Conservation (phyloP, 2,797 vertebrate genomes). For the Cottoperca gobio region DNA sequence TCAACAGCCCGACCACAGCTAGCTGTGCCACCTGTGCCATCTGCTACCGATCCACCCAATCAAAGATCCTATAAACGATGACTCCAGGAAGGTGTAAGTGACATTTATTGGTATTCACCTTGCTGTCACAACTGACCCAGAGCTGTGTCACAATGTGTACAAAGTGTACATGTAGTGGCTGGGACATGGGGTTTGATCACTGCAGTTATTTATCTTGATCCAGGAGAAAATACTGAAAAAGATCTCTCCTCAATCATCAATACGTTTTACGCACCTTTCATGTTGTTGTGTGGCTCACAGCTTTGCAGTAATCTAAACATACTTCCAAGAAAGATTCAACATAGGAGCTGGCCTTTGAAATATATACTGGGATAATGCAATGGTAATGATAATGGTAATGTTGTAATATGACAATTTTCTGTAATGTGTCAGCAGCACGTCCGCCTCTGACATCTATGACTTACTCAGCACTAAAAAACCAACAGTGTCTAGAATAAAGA, state of each 20-base stretch:
- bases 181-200: neutral
- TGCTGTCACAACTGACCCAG: neutral
- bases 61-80: slow-evolving; percentile 11
- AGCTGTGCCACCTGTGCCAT: slow-evolving; percentile 29
- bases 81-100: neutral
- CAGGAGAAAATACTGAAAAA: neutral
- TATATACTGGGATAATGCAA: neutral
- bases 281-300: neutral
- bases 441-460: neutral
- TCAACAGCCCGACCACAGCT: neutral
- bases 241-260: neutral
- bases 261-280: neutral
- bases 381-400: too few species aligned
- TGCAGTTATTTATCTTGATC: neutral
- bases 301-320: neutral
- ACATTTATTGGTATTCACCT: slow-evolving; percentile 4
- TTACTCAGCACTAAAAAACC: neutral
- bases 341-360: neutral
- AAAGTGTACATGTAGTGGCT: neutral
- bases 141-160: neutral
- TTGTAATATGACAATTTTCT: neutral
- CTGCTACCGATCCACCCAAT: slow-evolving; percentile 7
- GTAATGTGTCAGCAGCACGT: neutral
- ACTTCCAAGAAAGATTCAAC: neutral
- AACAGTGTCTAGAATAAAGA: neutral